Evolutionary conservation across 2,888 invertebrate genomes (phyloP).

Genomic region (Drosophila mayaguana): DNA sequence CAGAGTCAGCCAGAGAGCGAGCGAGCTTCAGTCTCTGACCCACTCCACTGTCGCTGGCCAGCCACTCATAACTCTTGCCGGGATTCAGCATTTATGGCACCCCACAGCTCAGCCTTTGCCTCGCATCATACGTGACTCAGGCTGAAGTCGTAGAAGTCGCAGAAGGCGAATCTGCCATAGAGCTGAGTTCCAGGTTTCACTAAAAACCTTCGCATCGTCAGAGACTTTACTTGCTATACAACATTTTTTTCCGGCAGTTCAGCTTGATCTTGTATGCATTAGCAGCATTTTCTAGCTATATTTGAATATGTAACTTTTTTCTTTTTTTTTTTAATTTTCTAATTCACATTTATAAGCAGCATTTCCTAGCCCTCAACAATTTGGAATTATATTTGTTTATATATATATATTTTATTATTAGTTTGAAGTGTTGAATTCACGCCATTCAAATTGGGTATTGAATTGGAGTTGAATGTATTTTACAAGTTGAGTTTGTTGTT

Average conservation of each 20-base stretch:
- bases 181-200: not conserved
- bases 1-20: not conserved
- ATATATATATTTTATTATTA: no score
- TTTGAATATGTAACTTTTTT: no score
- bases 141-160: not conserved
- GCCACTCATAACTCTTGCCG: constrained; percentile 17
- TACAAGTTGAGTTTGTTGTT: not conserved
- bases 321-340: no score
- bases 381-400: no score
- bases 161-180: not conserved
- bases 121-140: not conserved
- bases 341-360: no score
- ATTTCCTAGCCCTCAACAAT: no score
- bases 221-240: not conserved
- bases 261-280: not conserved
- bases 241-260: not conserved
- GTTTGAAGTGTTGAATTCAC: no score
- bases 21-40: not conserved
- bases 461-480: not conserved
- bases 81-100: constrained; percentile 8
- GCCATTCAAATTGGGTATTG: not conserved
- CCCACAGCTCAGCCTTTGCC: not conserved
- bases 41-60: not conserved
- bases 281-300: no score
- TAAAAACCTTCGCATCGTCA: not conserved